A percentile compares a stretch with the other conserved stretches of the same genome.
Evolutionary conservation across 2,888 invertebrate species (phyloP).

Genomic region (Tiphia femorata): DNA sequence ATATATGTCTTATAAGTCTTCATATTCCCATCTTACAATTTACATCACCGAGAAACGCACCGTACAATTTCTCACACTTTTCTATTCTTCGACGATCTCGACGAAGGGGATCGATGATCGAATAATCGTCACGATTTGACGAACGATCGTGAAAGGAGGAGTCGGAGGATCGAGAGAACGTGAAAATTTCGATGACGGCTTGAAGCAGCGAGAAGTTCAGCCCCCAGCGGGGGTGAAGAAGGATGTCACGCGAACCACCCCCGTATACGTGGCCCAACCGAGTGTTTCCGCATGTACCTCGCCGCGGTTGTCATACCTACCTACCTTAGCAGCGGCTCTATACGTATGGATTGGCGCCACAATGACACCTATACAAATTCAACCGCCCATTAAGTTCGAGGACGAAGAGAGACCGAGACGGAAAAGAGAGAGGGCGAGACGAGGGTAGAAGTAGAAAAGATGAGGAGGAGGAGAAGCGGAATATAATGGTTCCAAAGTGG

Average conservation of each 20-base stretch:
- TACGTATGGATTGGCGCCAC: slow-evolving; percentile 13
- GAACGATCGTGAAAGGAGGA: too few relatives aligned
- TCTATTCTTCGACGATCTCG: too few relatives aligned
- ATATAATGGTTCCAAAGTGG: not conserved
- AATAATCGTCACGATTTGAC: too few relatives aligned
- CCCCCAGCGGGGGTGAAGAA: slow-evolving; percentile 16
- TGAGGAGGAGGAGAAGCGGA: not conserved
- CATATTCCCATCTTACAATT: too few relatives aligned
- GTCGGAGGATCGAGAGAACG: too few relatives aligned
- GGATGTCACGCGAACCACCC: slow-evolving; percentile 38
- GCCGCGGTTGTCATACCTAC: slow-evolving; percentile 40
- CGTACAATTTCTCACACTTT: too few relatives aligned
- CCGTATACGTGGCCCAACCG: slow-evolving; percentile 67
- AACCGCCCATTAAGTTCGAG: slow-evolving; percentile 3
- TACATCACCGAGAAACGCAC: too few relatives aligned
- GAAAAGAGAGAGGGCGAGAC: not conserved
- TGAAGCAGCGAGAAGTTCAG: too few relatives aligned
- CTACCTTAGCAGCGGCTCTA: slow-evolving; percentile 8
- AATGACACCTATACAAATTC: slow-evolving; percentile 19
- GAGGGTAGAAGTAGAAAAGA: not conserved
- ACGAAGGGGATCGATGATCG: too few relatives aligned
- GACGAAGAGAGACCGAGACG: not conserved
- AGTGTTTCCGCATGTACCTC: slow-evolving; percentile 60
- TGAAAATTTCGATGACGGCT: too few relatives aligned
- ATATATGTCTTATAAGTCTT: too few relatives aligned